These are phyloP conservation scores for Andinoacara biseriatus DNA, from an alignment of 2,113 vertebrate genomes.

Conservation along the genomic window DNA sequence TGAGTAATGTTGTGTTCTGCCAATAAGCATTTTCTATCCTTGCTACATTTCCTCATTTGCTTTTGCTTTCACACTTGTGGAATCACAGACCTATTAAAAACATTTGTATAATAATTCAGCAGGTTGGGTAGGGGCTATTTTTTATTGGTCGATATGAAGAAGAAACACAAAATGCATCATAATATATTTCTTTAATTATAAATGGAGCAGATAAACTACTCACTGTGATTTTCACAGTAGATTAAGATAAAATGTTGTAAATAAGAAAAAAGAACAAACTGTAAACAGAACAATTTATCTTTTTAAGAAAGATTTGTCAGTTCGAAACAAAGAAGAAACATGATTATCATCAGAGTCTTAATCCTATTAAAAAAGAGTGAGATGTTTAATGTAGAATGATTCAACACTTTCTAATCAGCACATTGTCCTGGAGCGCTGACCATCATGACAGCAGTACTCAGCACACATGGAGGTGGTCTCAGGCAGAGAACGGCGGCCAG, in stretches of 20 bases:
- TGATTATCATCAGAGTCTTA: neutral
- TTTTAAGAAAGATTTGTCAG: neutral
- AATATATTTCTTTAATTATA: neutral
- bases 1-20: conserved; percentile 2
- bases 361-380: too few species aligned
- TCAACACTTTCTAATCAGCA: neutral
- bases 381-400: neutral
- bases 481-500: neutral
- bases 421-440: too few species aligned
- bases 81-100: neutral
- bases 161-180: neutral
- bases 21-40: conserved; percentile 17
- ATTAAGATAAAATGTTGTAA: neutral
- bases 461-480: neutral
- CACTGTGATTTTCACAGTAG: neutral
- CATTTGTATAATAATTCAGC: neutral
- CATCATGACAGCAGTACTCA: neutral
- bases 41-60: too few species aligned
- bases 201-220: neutral
- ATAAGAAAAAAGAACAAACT: neutral
- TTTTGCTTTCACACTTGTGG: neutral
- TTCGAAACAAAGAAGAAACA: neutral
- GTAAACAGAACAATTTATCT: neutral
- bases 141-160: neutral
- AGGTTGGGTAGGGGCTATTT: neutral